phyloP scores from a whole-genome alignment of 1,140 invertebrate species.

The Copidosoma floridanum region DNA sequence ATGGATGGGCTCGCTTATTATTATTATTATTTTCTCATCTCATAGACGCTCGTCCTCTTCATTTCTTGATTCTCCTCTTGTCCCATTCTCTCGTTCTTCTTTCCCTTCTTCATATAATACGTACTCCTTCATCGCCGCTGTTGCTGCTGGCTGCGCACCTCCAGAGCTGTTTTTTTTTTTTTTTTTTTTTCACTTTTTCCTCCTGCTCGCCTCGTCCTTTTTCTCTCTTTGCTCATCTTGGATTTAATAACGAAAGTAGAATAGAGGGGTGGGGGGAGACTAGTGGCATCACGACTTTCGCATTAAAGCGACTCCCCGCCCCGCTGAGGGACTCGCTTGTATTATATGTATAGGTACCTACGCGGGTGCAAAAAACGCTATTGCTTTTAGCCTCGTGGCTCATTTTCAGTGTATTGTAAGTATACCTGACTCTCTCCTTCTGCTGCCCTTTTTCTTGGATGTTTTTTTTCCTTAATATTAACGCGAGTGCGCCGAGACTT shows the following conservation, averaged over 20 bases:
- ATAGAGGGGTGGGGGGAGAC: constrained; percentile 25
- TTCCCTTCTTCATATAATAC: constrained; percentile 28
- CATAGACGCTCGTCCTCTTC: constrained; percentile 51
- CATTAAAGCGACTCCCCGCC: constrained; percentile 28
- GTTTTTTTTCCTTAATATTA: neutral
- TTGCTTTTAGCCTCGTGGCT: constrained; percentile 18
- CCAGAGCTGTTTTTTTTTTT: too few relatives aligned
- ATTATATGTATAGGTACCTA: constrained; percentile 18
- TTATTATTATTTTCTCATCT: constrained; percentile 59
- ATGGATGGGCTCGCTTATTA: constrained; percentile 56
- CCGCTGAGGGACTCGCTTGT: too few relatives aligned
- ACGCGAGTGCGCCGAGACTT: neutral
- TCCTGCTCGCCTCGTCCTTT: constrained; percentile 20
- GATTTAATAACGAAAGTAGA: constrained; percentile 43
- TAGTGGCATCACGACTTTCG: constrained; percentile 23
- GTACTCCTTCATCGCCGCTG: neutral
- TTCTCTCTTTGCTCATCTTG: constrained; percentile 21
- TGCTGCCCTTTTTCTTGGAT: too few relatives aligned
- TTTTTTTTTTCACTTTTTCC: neutral
- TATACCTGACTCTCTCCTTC: too few relatives aligned
- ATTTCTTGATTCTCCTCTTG: constrained; percentile 36
- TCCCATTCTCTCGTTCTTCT: constrained; percentile 28
- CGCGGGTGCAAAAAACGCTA: constrained; percentile 35
- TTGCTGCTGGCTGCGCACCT: too few relatives aligned
- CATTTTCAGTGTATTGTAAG: neutral